These are phyloP conservation scores for Tetanocera ferruginea DNA, from an alignment of 2,888 invertebrate species.

Conservation along the genomic window DNA sequence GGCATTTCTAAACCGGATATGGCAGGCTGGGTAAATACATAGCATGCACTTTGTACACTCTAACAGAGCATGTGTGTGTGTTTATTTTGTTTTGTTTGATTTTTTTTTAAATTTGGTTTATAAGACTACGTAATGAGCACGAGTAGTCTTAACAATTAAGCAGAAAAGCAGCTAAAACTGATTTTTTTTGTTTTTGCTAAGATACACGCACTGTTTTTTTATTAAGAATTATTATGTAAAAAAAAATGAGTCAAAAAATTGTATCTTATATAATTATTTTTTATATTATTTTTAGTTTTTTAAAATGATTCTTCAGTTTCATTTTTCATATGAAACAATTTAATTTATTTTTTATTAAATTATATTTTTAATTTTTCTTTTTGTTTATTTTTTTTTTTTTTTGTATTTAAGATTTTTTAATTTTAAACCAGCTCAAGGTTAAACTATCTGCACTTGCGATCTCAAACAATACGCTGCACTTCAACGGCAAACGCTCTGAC, in stretches of 20 bases:
- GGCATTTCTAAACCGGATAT: too few species aligned
- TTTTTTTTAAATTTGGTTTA: neutral
- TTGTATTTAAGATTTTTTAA: neutral
- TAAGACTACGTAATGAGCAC: neutral
- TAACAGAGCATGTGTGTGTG: slow-evolving; percentile 8
- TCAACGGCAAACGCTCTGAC: too few species aligned
- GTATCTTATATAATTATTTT: slow-evolving; percentile 2
- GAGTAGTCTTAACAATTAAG: too few species aligned
- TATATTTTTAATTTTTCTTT: slow-evolving; percentile 1
- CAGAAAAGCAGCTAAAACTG: too few species aligned
- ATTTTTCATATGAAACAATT: slow-evolving; percentile 21
- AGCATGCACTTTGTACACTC: neutral
- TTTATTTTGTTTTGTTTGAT: neutral
- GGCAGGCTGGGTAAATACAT: too few species aligned
- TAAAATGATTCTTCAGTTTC: slow-evolving; percentile 39
- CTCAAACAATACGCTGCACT: too few species aligned
- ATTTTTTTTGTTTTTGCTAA: too few species aligned
- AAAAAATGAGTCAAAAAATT: too few species aligned
- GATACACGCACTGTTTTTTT: too few species aligned
- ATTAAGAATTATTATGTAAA: too few species aligned
- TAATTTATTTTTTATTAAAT: slow-evolving; percentile 24
- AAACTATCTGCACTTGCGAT: neutral
- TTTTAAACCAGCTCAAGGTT: neutral
- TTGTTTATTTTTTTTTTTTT: neutral
- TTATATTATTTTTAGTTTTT: slow-evolving; percentile 11